Evolutionary conservation across 2,797 vertebrate species (phyloP).

Genomic region (Rhinoraja longicauda): DNA sequence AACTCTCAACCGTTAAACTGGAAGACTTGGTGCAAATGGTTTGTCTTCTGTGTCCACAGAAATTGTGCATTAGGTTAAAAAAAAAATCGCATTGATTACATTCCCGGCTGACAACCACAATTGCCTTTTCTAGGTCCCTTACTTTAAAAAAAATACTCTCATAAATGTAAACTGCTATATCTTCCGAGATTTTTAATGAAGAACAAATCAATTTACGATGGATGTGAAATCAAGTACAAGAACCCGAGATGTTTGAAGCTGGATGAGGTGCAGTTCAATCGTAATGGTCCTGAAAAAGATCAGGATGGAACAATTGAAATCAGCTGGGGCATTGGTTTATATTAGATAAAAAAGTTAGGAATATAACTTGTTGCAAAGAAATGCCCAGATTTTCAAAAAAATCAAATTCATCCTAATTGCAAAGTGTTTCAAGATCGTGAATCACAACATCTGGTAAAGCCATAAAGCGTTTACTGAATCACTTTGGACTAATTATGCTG

Average conservation of each 20-base stretch:
- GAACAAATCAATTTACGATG: neutral
- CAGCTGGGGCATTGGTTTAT: neutral
- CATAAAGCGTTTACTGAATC: neutral
- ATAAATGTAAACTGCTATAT: neutral
- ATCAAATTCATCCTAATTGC: neutral
- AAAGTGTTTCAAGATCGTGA: neutral
- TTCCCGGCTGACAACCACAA: constrained; percentile 51
- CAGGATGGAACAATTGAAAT: neutral
- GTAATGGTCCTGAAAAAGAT: neutral
- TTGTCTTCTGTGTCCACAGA: constrained; percentile 59
- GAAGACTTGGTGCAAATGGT: constrained; percentile 56
- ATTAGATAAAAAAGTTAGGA: neutral
- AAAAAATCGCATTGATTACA: constrained; percentile 54
- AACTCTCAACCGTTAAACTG: constrained; percentile 57
- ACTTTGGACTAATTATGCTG: neutral
- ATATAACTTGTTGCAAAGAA: neutral
- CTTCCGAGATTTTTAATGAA: neutral
- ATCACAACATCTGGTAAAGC: neutral
- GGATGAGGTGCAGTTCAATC: neutral
- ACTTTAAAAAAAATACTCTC: neutral
- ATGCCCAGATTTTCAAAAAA: neutral
- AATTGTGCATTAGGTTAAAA: constrained; percentile 60
- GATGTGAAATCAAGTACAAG: neutral
- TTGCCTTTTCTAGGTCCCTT: constrained; percentile 28
- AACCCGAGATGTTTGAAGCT: neutral